Evolutionary conservation across 2,888 invertebrate genomes (phyloP).

Genomic region (Dorcus hopei): DNA sequence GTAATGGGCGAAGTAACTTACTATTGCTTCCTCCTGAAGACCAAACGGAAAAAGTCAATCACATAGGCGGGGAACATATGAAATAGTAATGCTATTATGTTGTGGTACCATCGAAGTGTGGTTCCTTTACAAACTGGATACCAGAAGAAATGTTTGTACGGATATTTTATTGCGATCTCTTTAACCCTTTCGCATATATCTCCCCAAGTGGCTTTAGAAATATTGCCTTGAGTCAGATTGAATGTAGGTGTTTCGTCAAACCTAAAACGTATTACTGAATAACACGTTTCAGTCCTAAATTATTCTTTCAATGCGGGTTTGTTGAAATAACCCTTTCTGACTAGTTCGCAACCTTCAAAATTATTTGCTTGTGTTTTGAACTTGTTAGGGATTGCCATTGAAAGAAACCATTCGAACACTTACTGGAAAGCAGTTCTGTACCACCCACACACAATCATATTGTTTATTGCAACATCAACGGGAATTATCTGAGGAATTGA

Average conservation of each 20-base stretch:
- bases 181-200: constrained; percentile 66
- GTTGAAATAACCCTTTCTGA: too few relatives aligned
- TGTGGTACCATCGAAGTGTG: constrained; percentile 62
- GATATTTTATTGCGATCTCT: constrained; percentile 59
- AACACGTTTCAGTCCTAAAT: too few relatives aligned
- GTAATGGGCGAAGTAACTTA: constrained; percentile 49
- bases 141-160: constrained; percentile 71
- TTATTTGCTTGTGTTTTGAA: too few relatives aligned
- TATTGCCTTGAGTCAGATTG: constrained; percentile 4
- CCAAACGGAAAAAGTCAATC: constrained; percentile 63
- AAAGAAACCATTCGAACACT: neutral
- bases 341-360: too few relatives aligned
- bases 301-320: too few relatives aligned
- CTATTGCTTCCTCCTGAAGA: constrained; percentile 67
- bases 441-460: constrained; percentile 47
- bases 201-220: constrained; percentile 67
- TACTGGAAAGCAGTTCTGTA: too few relatives aligned
- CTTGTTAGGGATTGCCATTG: too few relatives aligned
- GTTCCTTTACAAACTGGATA: constrained; percentile 70
- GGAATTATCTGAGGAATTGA: constrained; percentile 61
- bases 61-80: constrained; percentile 73
- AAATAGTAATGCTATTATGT: constrained; percentile 61
- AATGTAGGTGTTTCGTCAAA: constrained; percentile 8
- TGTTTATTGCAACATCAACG: constrained; percentile 60
- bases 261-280: neutral